Evolutionary conservation across 1,140 invertebrate genomes (phyloP), one percentile per base, ranked within the genome.

Genomic region (Diploscapter pachys): DNA sequence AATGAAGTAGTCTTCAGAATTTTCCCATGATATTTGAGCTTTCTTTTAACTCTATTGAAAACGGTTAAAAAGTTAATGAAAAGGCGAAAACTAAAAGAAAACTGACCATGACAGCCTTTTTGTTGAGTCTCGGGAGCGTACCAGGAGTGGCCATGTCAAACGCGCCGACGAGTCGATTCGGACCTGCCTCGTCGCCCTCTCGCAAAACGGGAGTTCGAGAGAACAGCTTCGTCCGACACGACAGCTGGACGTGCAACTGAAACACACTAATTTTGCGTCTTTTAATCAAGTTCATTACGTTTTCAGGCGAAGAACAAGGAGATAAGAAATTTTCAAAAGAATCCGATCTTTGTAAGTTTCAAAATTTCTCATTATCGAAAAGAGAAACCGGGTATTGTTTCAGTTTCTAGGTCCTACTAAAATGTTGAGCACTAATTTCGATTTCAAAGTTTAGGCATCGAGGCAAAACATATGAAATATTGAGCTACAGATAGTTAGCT

Each of bases 121-220:
- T 89, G 85, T 98, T 98, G n/a, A 98, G 86, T 5, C 92, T 91
- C 51, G 93, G 93, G 64, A 95, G 86, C 56, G 93, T 94, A 74
- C 93, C 95, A 48, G 95, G 95, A 82, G 92, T 90, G 13, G 93
- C 91, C 63, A 91, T 91, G 89, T 98, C 95, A 85, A 96, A 94
- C 73, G 92, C 89, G 0, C 93, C 90, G 11, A 97, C 94, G 86
- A 90, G 91, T 62, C 90, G 89, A 85, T 98, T 98, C 5, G 92
- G 89, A 54, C 91, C 87, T 52, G 89, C 90, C 88, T 92, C 90
- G 88, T 92, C 96, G 67, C 86, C 83, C 5, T 31, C 31, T 31
- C 31, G 31, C 31, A 31, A 83, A 5, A 90, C 91, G 64, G 89
- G 86, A 51, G 93, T 90, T 61, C 90, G 90, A 74, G 94, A 96